Conservation (phyloP, 2,888 invertebrate species). For the Drosophila peninsularis region DNA sequence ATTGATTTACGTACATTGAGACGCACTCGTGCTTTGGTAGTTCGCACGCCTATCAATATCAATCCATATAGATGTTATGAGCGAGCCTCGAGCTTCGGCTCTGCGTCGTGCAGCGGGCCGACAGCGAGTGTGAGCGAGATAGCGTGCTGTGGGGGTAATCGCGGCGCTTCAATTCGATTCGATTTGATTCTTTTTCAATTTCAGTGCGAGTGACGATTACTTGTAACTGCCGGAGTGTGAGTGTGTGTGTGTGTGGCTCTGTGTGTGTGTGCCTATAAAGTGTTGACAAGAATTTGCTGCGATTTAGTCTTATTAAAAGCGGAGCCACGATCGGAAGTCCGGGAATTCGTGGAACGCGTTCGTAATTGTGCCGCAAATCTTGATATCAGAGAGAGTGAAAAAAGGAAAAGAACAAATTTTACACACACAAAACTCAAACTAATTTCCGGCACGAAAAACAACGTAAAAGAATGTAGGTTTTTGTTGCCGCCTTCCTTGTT, state of each 20-base stretch:
- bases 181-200: conserved; percentile 18
- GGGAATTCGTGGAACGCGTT: conserved; percentile 41
- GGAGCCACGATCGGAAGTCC: conserved; percentile 52
- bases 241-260: conserved; percentile 1
- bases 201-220: conserved; percentile 10
- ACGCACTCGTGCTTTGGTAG: not conserved
- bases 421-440: not conserved
- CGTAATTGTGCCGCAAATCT: conserved; percentile 4
- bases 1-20: conserved; percentile 19
- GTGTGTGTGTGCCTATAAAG: conserved; percentile 69
- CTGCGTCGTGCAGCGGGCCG: conserved; percentile 8
- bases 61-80: conserved; percentile 6
- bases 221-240: conserved; percentile 2
- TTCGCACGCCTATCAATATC: conserved; percentile 24
- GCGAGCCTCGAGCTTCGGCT: conserved; percentile 9
- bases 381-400: not conserved
- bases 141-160: conserved; percentile 27
- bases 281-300: conserved; percentile 61
- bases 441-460: conserved; percentile 51
- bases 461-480: conserved; percentile 44
- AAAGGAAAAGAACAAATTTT: not conserved
- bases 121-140: conserved; percentile 1
- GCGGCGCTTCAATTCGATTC: conserved; percentile 12
- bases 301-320: conserved; percentile 68
- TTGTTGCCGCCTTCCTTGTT: not conserved